A percentile compares a stretch with the other conserved stretches of the same genome.
These are phyloP conservation scores for Tiaroga cobitis DNA, from an alignment of 2,797 vertebrate species.

Conservation along the genomic window DNA sequence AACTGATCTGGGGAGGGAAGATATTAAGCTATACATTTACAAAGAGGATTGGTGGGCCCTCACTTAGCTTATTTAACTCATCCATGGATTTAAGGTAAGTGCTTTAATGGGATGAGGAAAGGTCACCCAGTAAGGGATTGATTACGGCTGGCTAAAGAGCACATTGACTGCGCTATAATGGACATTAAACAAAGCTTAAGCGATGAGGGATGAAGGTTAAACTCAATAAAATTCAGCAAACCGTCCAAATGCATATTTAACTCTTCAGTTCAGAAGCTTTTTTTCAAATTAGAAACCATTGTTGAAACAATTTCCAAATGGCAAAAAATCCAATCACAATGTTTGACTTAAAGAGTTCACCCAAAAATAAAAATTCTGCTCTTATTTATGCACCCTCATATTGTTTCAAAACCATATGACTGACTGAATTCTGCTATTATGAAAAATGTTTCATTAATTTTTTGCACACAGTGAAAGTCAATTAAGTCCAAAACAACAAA, in stretches of 20 bases:
- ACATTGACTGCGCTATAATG: constrained; percentile 30
- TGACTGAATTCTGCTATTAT: neutral
- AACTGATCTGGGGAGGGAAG: neutral
- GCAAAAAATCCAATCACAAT: neutral
- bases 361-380: neutral
- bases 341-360: neutral
- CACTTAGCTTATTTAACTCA: constrained; percentile 33
- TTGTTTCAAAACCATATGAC: neutral
- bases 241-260: neutral
- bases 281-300: neutral
- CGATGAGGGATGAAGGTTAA: constrained; percentile 21
- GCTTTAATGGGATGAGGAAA: constrained; percentile 37
- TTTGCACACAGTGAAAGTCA: neutral
- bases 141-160: constrained; percentile 25
- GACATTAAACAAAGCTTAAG: constrained; percentile 43
- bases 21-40: constrained; percentile 15
- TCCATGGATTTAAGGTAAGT: constrained; percentile 31
- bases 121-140: constrained; percentile 41
- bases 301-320: neutral
- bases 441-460: neutral
- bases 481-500: neutral
- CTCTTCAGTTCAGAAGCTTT: neutral
- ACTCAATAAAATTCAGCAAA: constrained; percentile 1
- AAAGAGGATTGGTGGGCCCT: constrained; percentile 16
- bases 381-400: neutral